Evolutionary conservation across 2,888 invertebrate species (phyloP), one percentile per base, ranked within the genome.

Genomic region (Rhimphoctona megacephalus): DNA sequence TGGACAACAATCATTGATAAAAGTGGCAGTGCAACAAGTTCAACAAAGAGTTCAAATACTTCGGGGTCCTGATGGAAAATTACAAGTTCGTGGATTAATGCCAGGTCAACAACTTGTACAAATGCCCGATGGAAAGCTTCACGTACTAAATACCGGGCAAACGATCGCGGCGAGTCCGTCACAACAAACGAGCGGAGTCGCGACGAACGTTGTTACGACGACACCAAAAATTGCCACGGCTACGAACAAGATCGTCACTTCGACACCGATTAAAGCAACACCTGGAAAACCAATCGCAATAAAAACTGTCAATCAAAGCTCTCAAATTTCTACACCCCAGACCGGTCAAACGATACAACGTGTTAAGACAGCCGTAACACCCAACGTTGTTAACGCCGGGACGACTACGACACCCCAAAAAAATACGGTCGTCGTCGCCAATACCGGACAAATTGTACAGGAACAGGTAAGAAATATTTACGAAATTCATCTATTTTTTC

Each of bases 91-190:
- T 85, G 99, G 99, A 0, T 95, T 99, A 11, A 96, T 98, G 94
- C 98, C 98, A 69, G 99, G 98, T 79, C 99, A 99, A 93, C 98
- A 99, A 92, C 95, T 99, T 81, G 97, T 99, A 66, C 98, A 98
- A 93, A 97, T 98, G 96, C 97, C 98, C 0, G 99, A 99, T 94
- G 99, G 99, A 0, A 98, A 98, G 93, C 95, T 99, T 36, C 98
- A 99, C 93, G 97, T 99, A 25, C 95, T 97, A 52, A 97, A 96
- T 93, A 96, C 96, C 14, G 95, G 96, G 9, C 96, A 96, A 92
- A 90, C 94, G 1, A 95, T 96, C 67, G 94, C 95, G 11, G 94
- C 95, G 33, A 95, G 95, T 25, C 82, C 88, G 6, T 88, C 90
- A 9, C 81, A 81, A 43, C 81, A 69, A 73, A 46, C 67, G 1